phyloP scores from a whole-genome alignment of 2,888 invertebrate species.

The Phortica okadai region DNA sequence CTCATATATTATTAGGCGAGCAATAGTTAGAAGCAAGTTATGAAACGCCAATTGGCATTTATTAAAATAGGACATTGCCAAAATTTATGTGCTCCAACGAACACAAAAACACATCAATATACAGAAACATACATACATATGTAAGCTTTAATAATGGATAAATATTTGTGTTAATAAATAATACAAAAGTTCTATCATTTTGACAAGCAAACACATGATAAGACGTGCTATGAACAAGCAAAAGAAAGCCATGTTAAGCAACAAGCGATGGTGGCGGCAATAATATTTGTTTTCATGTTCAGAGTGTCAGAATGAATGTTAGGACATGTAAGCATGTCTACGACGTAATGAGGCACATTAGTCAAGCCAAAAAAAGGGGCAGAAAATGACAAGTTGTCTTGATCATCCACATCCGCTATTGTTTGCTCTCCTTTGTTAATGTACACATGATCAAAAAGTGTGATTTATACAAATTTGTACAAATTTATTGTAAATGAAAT shows the following conservation, averaged over 20 bases:
- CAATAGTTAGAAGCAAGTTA: background rate
- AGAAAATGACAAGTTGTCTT: background rate
- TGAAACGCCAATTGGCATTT: background rate
- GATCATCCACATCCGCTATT: background rate
- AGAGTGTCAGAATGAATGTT: background rate
- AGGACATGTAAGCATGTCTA: background rate
- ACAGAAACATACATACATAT: no score
- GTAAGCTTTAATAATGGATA: slow-evolving; percentile 1
- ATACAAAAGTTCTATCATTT: background rate
- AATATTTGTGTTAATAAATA: slow-evolving; percentile 20
- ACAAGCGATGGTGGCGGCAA: background rate
- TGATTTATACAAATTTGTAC: slow-evolving; percentile 4
- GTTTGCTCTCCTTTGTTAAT: background rate
- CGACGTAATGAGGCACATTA: slow-evolving; percentile 20
- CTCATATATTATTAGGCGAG: background rate
- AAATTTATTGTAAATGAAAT: slow-evolving; percentile 16
- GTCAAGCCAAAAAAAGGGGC: background rate
- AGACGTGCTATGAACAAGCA: background rate
- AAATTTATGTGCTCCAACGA: background rate
- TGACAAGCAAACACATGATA: background rate
- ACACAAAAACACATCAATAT: background rate
- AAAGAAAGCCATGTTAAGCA: background rate
- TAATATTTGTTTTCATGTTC: background rate
- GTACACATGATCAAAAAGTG: background rate
- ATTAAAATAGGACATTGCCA: background rate